Percentiles rank a stretch among this genome's conserved stretches.
phyloP scores from a whole-genome alignment of 2,113 vertebrate genomes.

The Megaceryle maxima region DNA sequence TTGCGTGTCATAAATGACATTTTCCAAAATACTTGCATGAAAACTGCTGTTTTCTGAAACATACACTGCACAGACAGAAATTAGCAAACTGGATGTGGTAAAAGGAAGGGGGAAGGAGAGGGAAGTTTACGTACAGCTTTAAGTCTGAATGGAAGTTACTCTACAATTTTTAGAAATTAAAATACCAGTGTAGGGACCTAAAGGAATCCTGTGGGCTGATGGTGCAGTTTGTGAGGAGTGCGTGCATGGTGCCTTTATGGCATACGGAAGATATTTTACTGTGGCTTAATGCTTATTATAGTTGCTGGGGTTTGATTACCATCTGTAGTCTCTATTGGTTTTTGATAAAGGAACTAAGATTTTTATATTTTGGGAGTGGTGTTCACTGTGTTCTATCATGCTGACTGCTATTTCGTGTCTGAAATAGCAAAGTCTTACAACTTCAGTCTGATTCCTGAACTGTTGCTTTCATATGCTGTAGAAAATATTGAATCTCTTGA shows the following conservation, averaged over 20 bases:
- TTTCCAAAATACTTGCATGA: background rate
- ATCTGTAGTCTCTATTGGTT: conserved; percentile 21
- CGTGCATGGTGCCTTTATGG: background rate
- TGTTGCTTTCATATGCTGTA: background rate
- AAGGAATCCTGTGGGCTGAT: conserved; percentile 68
- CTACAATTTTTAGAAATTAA: conserved; percentile 54
- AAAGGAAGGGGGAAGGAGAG: background rate
- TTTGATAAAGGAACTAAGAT: conserved; percentile 14
- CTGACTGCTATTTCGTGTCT: background rate
- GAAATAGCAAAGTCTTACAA: background rate
- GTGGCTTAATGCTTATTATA: conserved; percentile 11
- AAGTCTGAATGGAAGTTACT: conserved; percentile 26
- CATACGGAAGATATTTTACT: background rate
- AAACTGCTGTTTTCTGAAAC: background rate
- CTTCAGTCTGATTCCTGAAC: conserved; percentile 7
- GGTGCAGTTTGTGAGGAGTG: conserved; percentile 37
- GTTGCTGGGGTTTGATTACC: conserved; percentile 14
- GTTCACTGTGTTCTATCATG: background rate
- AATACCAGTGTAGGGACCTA: conserved; percentile 61
- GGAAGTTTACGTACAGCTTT: background rate
- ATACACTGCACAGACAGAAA: background rate
- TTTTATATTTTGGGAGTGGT: background rate
- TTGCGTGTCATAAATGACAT: background rate
- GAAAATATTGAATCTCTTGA: conserved; percentile 39
- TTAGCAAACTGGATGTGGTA: conserved; percentile 13